Conservation (phyloP, 2,888 invertebrate species). For the Conus canariensis region DNA sequence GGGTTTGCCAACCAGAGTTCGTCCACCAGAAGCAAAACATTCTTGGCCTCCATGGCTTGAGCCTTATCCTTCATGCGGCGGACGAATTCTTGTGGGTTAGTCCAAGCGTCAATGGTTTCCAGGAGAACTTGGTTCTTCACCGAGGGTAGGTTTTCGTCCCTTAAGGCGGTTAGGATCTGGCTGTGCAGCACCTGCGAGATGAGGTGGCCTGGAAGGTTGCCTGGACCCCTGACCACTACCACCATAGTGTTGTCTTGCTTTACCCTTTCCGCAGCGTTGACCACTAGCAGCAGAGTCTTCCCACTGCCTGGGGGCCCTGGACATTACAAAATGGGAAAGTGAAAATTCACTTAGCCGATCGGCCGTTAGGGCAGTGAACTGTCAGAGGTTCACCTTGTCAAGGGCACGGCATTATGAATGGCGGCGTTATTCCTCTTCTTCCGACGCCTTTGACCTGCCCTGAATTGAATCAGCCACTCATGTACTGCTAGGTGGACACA, state of each 20-base stretch:
- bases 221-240: conserved; percentile 17
- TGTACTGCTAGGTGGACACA: too few species aligned
- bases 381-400: too few species aligned
- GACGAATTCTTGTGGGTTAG: conserved; percentile 10
- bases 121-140: neutral
- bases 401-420: too few species aligned
- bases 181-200: neutral
- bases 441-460: too few species aligned
- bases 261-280: neutral
- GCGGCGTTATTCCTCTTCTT: too few species aligned
- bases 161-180: neutral
- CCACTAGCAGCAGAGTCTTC: neutral
- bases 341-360: too few species aligned
- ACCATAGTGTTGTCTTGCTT: neutral
- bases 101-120: conserved; percentile 15
- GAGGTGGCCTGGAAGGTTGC: conserved; percentile 21
- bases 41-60: too few species aligned
- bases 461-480: too few species aligned
- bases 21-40: conserved; percentile 4
- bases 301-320: conserved; percentile 4
- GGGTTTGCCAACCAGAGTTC: conserved; percentile 14
- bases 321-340: neutral
- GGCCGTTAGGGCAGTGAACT: too few species aligned
- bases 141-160: neutral
- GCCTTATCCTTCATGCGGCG: neutral